Evolutionary conservation across 2,113 vertebrate genomes (phyloP), one percentile per base, ranked within the genome.

Genomic region (Brienomyrus longianalis): DNA sequence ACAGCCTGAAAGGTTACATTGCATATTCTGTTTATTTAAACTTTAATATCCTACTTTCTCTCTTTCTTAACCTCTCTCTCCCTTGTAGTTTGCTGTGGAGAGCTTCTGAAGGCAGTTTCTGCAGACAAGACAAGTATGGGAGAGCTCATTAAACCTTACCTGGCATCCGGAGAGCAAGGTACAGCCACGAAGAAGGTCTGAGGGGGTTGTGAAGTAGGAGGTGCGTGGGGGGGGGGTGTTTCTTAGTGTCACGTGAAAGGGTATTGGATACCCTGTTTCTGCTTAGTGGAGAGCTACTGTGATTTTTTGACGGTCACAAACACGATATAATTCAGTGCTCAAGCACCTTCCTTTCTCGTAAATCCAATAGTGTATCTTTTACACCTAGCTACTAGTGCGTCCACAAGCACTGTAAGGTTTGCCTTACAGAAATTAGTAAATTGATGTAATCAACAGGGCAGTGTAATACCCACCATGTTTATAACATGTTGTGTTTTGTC

Each of bases 41-140:
- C 92, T 94, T 93, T 95, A 94, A 95, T 93, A 89, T 87, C 93
- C 91, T 92, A 91, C 93, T 91, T 91, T 91, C 92, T 87, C 27
- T 91, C 66, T 91, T 50, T 90, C 31, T 90, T 39, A 31, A 66
- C 77, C 85, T 86, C 15, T 88, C 23, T 91, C 70, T 90, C 85
- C 21, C 85, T 70, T 91, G 15, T 91, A 98, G 98, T 99, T 94
- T 97, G 96, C 93, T 98, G 96, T 88, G 96, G 95, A 92, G 94
- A 95, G 89, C 92, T 98, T 93, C 93, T 99, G 92, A 96, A 96
- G 93, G 97, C 97, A 91, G 94, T 94, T 19, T 94, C 96, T 90
- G 96, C 96, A n/a, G 95, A 92, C n/a, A 93, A 96, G 91, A 96
- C 95, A 3, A 92, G 90, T 86, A 87, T 95, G 7, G 96, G 97